Base-by-base conservation (phyloP, 2,888 invertebrate genomes). In the Villa cingulata region DNA sequence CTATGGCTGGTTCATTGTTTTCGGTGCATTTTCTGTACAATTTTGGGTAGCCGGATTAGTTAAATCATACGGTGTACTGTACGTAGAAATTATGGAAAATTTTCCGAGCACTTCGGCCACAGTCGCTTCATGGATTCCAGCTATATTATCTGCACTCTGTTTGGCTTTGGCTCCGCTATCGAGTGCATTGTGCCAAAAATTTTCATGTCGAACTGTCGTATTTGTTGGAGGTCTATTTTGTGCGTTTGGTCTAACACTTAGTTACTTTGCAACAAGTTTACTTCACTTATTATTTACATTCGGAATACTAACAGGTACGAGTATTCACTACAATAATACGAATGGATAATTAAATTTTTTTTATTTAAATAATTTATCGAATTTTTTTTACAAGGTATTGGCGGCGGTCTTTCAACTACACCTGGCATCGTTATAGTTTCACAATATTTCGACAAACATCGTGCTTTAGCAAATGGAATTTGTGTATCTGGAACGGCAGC, bases 381-480 rank as follows among this genome's bases (percentile, higher is more conserved):
- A 27, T 9, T 27, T 27, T 27, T 6, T 27, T 27, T 27, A 27
- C 27, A n/a, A 78, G 85, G 86, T 36, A 81, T 84, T 48, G 86
- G 86, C 0, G 84, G 84, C 1, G 85, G 85, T 0, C 71, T 86
- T 0, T 84, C 84, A 0, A 86, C 85, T 2, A 85, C 86, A 0
- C 85, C 86, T 0, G 86, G 86, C 0, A 83, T 86, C 45, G 83
- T 86, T 9, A 82, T 86, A 50, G 85, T 86, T 0, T 84, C 84
- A 0, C 81, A 83, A 53, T 86, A 86, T 59, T 86, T 86, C 57
- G 82, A 83, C 57, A 83, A 80, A 58, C 83, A 83, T 65, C 77
- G 85, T 44, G 85, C 85, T 0, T 60, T 86, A 51, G 86, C 86
- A 0, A 86, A 86, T 59, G 86, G 86, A 0, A 80, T 86, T 54